phyloP scores from a whole-genome alignment of 1,140 invertebrate genomes.

The Drosophila eugracilis region DNA sequence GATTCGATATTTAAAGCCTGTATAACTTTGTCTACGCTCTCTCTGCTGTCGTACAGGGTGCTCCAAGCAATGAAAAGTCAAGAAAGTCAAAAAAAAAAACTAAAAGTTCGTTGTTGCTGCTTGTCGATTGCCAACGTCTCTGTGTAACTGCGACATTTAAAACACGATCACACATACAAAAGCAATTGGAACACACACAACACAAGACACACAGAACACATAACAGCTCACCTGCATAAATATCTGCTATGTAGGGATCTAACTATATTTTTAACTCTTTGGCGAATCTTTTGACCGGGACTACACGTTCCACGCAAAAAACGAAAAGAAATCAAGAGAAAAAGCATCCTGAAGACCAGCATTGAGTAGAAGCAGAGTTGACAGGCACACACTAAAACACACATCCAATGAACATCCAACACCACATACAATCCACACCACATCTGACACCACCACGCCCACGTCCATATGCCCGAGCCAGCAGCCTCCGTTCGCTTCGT shows the following conservation, averaged over 20 bases:
- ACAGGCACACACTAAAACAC: constrained; percentile 52
- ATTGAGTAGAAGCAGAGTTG: constrained; percentile 55
- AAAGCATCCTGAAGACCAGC: constrained; percentile 55
- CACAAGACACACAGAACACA: constrained; percentile 14
- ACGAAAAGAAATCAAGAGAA: not conserved
- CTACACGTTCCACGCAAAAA: constrained; percentile 36
- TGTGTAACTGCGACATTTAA: constrained; percentile 74
- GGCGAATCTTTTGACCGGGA: constrained; percentile 27
- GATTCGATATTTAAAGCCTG: constrained; percentile 43
- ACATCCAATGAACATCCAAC: constrained; percentile 54
- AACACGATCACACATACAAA: constrained; percentile 33
- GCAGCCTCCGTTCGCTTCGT: constrained; percentile 78
- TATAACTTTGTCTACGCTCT: constrained; percentile 49
- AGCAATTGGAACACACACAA: constrained; percentile 45
- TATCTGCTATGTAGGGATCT: constrained; percentile 28
- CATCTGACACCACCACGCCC: constrained; percentile 55
- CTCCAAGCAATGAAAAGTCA: constrained; percentile 30
- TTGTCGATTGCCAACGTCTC: constrained; percentile 81
- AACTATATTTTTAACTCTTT: constrained; percentile 13
- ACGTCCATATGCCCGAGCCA: constrained; percentile 67
- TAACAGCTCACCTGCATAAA: constrained; percentile 12
- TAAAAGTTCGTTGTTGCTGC: constrained; percentile 77
- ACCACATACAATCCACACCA: constrained; percentile 56
- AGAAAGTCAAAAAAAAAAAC: constrained; percentile 20
- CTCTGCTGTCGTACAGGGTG: constrained; percentile 72